phyloP scores from a whole-genome alignment of 92 coral and sea anemone species.

The Epizoanthus illoricatus region DNA sequence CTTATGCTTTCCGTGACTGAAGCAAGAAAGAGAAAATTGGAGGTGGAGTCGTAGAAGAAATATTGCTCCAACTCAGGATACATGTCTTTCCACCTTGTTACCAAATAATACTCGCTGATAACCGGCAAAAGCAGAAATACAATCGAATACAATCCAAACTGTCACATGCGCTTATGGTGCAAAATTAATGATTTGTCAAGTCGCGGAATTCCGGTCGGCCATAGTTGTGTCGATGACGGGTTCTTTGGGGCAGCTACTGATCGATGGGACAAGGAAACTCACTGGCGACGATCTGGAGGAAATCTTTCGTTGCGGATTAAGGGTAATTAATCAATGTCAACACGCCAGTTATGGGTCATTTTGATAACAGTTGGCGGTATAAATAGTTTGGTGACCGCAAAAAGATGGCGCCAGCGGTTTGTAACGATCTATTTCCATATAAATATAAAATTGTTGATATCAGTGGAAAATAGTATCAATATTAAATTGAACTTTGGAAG shows the following conservation, averaged over 20 bases:
- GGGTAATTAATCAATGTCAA: conserved; percentile 36
- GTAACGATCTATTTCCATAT: too few species aligned
- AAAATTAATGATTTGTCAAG: conserved; percentile 39
- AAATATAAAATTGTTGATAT: too few species aligned
- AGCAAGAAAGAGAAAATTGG: neutral
- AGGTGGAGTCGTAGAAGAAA: neutral
- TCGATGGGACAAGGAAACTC: conserved; percentile 41
- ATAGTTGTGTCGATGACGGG: conserved; percentile 32
- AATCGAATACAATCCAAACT: conserved; percentile 17
- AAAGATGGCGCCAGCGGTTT: neutral
- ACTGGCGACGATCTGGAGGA: conserved; percentile 15
- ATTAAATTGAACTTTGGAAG: too few species aligned
- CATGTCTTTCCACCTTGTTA: conserved; percentile 28
- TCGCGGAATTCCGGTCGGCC: conserved; percentile 33
- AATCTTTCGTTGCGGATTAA: conserved; percentile 31
- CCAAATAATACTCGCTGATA: conserved; percentile 22
- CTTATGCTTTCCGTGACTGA: neutral
- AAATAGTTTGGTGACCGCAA: neutral
- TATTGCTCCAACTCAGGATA: neutral
- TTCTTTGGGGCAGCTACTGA: conserved; percentile 23
- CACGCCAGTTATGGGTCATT: conserved; percentile 35
- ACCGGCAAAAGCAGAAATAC: conserved; percentile 12
- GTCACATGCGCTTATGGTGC: conserved; percentile 20
- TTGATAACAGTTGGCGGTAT: conserved; percentile 8
- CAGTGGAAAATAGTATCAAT: too few species aligned